Percentiles rank a stretch among this genome's conserved stretches.
Evolutionary conservation across 2,888 invertebrate genomes (phyloP).

Genomic region (Argyra leucocephala): DNA sequence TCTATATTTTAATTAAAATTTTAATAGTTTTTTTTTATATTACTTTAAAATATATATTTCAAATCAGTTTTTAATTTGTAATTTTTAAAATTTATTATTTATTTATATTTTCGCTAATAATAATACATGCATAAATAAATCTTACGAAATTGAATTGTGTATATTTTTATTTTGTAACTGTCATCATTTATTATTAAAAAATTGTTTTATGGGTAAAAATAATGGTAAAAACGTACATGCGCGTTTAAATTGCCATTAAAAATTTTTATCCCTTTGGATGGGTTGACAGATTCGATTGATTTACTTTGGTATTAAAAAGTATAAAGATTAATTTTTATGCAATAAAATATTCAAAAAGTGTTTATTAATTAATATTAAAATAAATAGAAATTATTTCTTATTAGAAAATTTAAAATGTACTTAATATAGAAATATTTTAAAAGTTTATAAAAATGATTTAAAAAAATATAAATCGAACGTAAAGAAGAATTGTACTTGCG

Average conservation of each 20-base stretch:
- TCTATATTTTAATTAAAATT: too few species aligned
- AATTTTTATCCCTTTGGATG: background rate
- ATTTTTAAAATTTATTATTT: too few species aligned
- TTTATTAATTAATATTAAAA: too few species aligned
- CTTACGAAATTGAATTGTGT: too few species aligned
- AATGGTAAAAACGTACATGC: background rate
- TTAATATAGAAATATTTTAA: background rate
- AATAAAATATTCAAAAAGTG: background rate
- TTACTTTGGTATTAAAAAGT: background rate
- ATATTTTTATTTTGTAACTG: too few species aligned
- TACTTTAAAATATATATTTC: too few species aligned
- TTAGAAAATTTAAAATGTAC: background rate
- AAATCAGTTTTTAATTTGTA: too few species aligned
- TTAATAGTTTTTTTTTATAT: too few species aligned
- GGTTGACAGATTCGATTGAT: slow-evolving; percentile 6
- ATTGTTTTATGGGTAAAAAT: background rate
- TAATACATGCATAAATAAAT: too few species aligned
- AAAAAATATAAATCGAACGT: background rate
- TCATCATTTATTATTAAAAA: background rate
- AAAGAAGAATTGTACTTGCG: slow-evolving; percentile 4
- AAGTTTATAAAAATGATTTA: background rate
- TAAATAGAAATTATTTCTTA: background rate
- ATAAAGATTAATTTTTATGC: background rate
- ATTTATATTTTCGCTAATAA: too few species aligned
- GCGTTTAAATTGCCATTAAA: background rate